Evolutionary conservation across 1,140 invertebrate genomes (phyloP).

Genomic region (Ctenoplectra terminalis): DNA sequence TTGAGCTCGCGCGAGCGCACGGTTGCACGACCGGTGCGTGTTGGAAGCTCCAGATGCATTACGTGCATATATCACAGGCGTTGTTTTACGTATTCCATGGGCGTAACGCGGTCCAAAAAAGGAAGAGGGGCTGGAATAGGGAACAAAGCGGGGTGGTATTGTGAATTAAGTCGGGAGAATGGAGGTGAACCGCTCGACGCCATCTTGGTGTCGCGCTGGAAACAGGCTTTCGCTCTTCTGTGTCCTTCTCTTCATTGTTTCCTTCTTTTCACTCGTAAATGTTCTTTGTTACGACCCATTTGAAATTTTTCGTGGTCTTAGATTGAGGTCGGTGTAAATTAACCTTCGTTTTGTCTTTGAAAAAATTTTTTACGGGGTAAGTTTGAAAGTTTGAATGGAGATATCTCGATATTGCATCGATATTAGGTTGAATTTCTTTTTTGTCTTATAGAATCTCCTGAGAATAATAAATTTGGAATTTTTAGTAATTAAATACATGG

Average conservation of each 20-base stretch:
- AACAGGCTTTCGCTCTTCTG: conserved; percentile 44
- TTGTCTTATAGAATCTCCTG: no score
- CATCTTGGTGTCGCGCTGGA: conserved; percentile 50
- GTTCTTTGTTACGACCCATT: no score
- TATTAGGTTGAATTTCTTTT: no score
- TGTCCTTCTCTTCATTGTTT: neutral
- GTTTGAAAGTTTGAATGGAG: no score
- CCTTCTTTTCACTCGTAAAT: no score
- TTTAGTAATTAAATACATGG: no score
- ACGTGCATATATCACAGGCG: conserved; percentile 34
- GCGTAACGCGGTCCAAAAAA: conserved; percentile 60
- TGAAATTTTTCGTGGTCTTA: no score
- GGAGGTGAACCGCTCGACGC: conserved; percentile 46
- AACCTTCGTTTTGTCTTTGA: no score
- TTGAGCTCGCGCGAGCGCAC: neutral
- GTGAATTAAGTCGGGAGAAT: conserved; percentile 55
- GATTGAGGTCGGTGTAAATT: no score
- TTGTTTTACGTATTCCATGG: conserved; percentile 63
- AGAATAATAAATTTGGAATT: no score
- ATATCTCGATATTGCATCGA: no score
- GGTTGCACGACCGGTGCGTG: conserved; percentile 3
- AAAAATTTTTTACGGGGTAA: no score
- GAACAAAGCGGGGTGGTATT: conserved; percentile 40
- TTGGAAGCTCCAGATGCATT: conserved; percentile 51
- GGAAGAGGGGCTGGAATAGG: conserved; percentile 19